A percentile compares a stretch with the other conserved stretches of the same genome.
Evolutionary conservation across 2,113 vertebrate genomes (phyloP).

Genomic region (Phrynosoma blainvillii): DNA sequence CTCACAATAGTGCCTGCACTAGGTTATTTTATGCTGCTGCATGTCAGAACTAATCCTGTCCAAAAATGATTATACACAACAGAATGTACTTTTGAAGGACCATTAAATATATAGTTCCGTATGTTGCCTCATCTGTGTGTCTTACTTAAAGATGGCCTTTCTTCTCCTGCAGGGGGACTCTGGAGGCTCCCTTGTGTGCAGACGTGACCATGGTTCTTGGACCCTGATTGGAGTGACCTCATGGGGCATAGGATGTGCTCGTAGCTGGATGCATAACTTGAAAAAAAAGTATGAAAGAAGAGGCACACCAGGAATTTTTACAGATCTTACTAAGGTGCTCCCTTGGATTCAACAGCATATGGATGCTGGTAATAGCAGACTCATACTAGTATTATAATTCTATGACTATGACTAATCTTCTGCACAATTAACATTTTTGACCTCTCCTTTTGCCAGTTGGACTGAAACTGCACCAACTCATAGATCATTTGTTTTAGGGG

Average conservation of each 20-base stretch:
- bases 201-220: constrained; percentile 75
- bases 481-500: not conserved
- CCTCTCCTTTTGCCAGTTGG: not conserved
- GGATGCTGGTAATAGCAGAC: constrained; percentile 58
- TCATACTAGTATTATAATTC: not conserved
- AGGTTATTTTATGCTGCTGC: not conserved
- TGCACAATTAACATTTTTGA: not conserved
- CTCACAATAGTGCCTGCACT: not conserved
- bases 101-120: not conserved
- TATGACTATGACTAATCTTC: not conserved
- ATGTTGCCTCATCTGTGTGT: not conserved
- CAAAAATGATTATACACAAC: not conserved
- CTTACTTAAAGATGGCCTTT: not conserved
- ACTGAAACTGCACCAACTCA: not conserved
- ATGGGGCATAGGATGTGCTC: constrained; percentile 89
- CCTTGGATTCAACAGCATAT: constrained; percentile 81
- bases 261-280: constrained; percentile 81
- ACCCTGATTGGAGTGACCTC: constrained; percentile 85
- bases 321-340: constrained; percentile 80
- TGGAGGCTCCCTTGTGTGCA: constrained; percentile 85
- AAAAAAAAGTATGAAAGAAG: constrained; percentile 63
- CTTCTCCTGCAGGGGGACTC: constrained; percentile 83
- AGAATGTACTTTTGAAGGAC: accelerated
- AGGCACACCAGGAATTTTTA: constrained; percentile 88
- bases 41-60: not conserved